These are phyloP conservation scores for Cataglyphis cursor DNA, from an alignment of 2,888 invertebrate species.

Conservation along the genomic window DNA sequence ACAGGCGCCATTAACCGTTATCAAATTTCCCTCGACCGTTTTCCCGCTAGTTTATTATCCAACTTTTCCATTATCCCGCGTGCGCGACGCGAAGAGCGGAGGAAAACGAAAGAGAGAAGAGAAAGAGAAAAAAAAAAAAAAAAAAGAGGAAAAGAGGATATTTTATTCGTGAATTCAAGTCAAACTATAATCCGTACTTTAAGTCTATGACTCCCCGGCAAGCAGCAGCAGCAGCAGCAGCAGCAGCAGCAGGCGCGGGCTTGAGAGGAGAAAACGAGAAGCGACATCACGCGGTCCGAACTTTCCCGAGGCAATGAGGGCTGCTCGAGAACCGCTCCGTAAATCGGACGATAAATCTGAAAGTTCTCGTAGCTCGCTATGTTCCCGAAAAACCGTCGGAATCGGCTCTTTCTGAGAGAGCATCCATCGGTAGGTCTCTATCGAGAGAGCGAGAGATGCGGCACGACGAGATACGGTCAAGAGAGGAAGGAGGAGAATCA, in stretches of 20 bases:
- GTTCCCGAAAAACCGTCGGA: slow-evolving; percentile 61
- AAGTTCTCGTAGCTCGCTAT: slow-evolving; percentile 68
- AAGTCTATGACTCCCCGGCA: slow-evolving; percentile 55
- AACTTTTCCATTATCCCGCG: slow-evolving; percentile 71
- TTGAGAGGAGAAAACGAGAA: slow-evolving; percentile 56
- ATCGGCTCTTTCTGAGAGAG: slow-evolving; percentile 62
- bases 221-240: slow-evolving; percentile 42
- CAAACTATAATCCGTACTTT: slow-evolving; percentile 55
- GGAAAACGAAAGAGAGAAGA: background rate
- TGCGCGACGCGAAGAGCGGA: slow-evolving; percentile 26
- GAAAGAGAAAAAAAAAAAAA: slow-evolving; percentile 12
- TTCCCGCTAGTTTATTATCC: slow-evolving; percentile 54
- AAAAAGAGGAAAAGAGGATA: slow-evolving; percentile 43
- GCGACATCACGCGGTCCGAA: slow-evolving; percentile 61
- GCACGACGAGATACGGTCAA: slow-evolving; percentile 50
- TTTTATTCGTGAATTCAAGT: slow-evolving; percentile 61
- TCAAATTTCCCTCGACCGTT: slow-evolving; percentile 59
- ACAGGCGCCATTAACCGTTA: slow-evolving; percentile 61
- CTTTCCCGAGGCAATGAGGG: slow-evolving; percentile 63
- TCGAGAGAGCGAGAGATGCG: slow-evolving; percentile 17
- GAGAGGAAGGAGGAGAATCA: slow-evolving; percentile 69
- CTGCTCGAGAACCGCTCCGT: slow-evolving; percentile 57
- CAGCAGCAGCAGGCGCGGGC: slow-evolving; percentile 44
- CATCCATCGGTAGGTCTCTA: slow-evolving; percentile 31
- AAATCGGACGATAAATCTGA: slow-evolving; percentile 75